Base-by-base conservation (phyloP, 53 echinoderm and acorn worm species). In the Stichopus horrens region DNA sequence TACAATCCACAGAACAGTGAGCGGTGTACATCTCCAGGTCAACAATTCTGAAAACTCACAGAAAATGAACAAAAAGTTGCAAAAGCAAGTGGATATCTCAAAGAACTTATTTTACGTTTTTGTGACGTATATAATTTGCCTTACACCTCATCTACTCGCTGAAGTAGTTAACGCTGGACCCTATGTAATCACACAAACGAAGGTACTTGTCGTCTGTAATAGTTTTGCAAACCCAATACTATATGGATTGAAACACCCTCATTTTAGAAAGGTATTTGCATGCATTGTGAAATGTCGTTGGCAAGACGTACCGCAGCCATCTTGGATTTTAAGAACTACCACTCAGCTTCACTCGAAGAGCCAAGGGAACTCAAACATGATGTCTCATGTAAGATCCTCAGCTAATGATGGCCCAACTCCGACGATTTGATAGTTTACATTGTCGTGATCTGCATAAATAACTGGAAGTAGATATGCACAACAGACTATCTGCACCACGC, bases 271-370 rank as follows among this genome's bases (percentile, higher is more conserved):
- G 7, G 85, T 85, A 65, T 66, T 85, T 16, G 65, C 6, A 9
- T 85, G 85, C n/a, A 85, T 85, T 23, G 37, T 85, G 52, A 37
- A 18, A 21, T 52, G 85, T 51, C 66, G 85, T 52, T 85, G 85
- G 85, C 21, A 85, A 16, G 85, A 85, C 22, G 52, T 85, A 20
- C 85, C 85, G 23, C 85, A 85, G 71, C 85, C 85, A n/a, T 85
- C 85, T 66, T 53, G 60, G 85, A 85, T 85, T 67, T 52, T 85
- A 10, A 85, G 66, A 53, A 37, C 77, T 7, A 76, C 71, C n/a
- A 13, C n/a, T 18, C 18, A 71, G 4, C 18, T 18, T 71, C 71
- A 71, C 71, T 71, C 71, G 6, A 71, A 71, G 19, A 16, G n/a
- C 19, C 71, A 71, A 71, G 71, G 18, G 18, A 71, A 19, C n/a